Base-by-base conservation (phyloP, 37 sponge, comb jelly and placozoan species). In the Bolinopsis microptera region DNA sequence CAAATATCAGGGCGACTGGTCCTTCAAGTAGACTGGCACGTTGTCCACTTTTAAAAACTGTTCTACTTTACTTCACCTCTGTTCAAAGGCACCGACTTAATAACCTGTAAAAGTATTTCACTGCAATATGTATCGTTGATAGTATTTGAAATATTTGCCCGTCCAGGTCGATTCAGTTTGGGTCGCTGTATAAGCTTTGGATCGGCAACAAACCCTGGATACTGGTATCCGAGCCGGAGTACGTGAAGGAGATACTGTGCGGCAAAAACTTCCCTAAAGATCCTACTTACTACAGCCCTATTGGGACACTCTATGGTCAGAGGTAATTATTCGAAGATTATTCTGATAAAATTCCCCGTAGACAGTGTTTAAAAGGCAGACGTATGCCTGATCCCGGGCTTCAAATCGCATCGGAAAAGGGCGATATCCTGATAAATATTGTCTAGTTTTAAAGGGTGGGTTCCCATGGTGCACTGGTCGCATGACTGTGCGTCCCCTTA, bases 211-310 rank as follows among this genome's bases (percentile, higher is more conserved):
- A 80, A 36, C 82, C 82, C 35, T 80, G 82, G 82, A 80, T 80
- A 2, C 21, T 80, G 22, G 82, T 80, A 13, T 80, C 82, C 3
- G 82, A 80, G 36, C 82, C 82, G 1, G 82, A 80, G 8, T 33
- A 32, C 30, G 37, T 80, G 9, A 80, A 80, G 82, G 82, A 80
- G 30, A 33, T 80, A 1, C 82, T 80, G 9, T 80, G 82, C 32
- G 82, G 82, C 2, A 80, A 80, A 16, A 80, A 34, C 82, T 80
- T 80, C 38, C 82, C 82, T 80, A 80, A 80, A 30, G 82, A 80
- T 30, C 82, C 82, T 33, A 80, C 82, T 9, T 80, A 80, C 37
- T 80, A 80, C 30, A 35, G 82, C 38, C 82, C 82, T 22, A 80
- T 80, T 35, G 82, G 82, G 37, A 34, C 34, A 5, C 82, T 80